Percentiles rank a stretch among this genome's conserved stretches.
phyloP scores from a whole-genome alignment of 2,113 vertebrate species.

The Macrotis lagotis region DNA sequence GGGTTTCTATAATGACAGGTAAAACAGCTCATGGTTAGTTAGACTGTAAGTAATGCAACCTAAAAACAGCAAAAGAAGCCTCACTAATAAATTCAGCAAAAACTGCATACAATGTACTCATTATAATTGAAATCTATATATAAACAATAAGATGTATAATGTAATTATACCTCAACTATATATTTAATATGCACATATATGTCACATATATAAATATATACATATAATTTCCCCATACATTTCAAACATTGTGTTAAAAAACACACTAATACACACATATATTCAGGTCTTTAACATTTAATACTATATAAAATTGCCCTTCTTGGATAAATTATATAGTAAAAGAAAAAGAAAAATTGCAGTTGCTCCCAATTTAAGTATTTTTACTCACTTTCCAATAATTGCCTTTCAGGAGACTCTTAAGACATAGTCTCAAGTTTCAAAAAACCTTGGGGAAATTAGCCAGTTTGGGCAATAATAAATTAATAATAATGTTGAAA shows the following conservation, averaged over 20 bases:
- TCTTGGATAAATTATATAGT: not conserved
- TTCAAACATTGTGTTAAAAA: not conserved
- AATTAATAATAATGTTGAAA: slow-evolving; percentile 10
- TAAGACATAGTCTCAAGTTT: not conserved
- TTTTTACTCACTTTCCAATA: slow-evolving; percentile 33
- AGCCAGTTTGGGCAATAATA: not conserved
- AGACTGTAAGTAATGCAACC: not conserved
- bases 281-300: not conserved
- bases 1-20: not conserved
- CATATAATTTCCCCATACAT: not conserved
- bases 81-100: not conserved
- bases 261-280: not conserved
- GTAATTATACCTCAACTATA: not conserved
- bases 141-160: not conserved
- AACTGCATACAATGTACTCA: not conserved
- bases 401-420: not conserved
- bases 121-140: not conserved
- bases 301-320: not conserved
- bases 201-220: not conserved
- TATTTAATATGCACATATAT: not conserved
- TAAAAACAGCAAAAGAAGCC: not conserved
- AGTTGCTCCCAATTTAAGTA: not conserved
- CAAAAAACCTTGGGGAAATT: slow-evolving; percentile 13
- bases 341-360: not conserved
- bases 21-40: not conserved